Evolutionary conservation across 2,888 invertebrate genomes (phyloP).

Genomic region (Cheilosia urbana): DNA sequence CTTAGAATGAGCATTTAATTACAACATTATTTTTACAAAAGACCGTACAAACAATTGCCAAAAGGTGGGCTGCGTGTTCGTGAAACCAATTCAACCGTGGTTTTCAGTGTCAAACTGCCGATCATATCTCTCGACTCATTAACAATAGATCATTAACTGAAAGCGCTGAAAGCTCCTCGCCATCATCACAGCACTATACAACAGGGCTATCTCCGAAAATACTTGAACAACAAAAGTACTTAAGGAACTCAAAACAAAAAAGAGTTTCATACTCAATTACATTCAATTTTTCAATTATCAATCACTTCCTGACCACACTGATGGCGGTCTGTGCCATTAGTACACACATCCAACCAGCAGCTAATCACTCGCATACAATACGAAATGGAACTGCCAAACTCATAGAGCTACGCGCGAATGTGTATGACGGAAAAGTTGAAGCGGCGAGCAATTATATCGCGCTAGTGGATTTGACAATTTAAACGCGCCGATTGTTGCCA

Average conservation of each 20-base stretch:
- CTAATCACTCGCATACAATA: conserved; percentile 14
- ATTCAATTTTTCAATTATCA: conserved; percentile 68
- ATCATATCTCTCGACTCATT: conserved; percentile 59
- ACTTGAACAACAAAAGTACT: conserved; percentile 5
- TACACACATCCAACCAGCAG: conserved; percentile 1
- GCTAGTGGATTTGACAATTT: neutral
- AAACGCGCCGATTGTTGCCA: conserved; percentile 4
- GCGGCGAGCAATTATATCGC: neutral
- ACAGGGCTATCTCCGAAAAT: neutral
- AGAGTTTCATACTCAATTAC: conserved; percentile 54
- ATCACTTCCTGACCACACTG: conserved; percentile 58
- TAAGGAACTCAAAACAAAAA: neutral
- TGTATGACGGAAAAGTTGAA: neutral
- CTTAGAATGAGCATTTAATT: conserved; percentile 16
- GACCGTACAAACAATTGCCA: neutral
- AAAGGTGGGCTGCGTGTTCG: conserved; percentile 1
- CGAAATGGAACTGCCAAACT: neutral
- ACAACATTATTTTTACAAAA: conserved; percentile 1
- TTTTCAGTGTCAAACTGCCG: conserved; percentile 62
- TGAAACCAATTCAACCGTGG: conserved; percentile 54
- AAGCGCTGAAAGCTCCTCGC: conserved; percentile 4
- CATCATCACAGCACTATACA: neutral
- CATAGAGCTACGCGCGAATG: neutral
- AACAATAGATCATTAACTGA: conserved; percentile 47
- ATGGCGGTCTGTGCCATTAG: conserved; percentile 24